Percentiles rank a stretch among this genome's conserved stretches.
phyloP scores from a whole-genome alignment of 2,888 invertebrate genomes.

The Molanna angustata region DNA sequence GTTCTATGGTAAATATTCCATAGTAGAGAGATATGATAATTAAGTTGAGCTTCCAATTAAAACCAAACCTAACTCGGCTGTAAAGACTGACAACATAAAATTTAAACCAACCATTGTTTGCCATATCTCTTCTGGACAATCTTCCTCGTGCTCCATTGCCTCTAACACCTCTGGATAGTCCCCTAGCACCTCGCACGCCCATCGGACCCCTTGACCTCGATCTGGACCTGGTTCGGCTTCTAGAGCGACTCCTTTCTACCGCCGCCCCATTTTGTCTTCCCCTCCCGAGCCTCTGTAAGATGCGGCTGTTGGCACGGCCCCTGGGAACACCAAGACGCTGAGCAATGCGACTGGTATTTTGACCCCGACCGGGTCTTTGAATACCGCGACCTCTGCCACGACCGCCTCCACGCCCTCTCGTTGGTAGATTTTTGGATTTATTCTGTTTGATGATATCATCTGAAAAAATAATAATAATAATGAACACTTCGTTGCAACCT shows the following conservation, averaged over 20 bases:
- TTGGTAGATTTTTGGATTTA: slow-evolving; percentile 9
- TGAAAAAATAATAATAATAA: slow-evolving; percentile 7
- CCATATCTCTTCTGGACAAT: slow-evolving; percentile 22
- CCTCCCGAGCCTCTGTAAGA: not conserved
- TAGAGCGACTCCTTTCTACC: slow-evolving; percentile 6
- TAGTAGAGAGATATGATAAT: too few relatives aligned
- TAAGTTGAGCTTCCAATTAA: too few relatives aligned
- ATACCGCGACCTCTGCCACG: not conserved
- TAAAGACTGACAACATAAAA: too few relatives aligned
- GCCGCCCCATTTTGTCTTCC: not conserved
- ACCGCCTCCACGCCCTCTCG: slow-evolving; percentile 15
- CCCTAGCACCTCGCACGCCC: not conserved
- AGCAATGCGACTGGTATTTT: not conserved
- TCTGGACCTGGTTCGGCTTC: slow-evolving; percentile 10
- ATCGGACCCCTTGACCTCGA: not conserved
- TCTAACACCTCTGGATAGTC: slow-evolving; percentile 13
- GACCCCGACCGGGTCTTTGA: slow-evolving; percentile 4
- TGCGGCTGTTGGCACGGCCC: too few relatives aligned
- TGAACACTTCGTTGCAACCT: not conserved
- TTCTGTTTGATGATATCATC: slow-evolving; percentile 27
- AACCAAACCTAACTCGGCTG: too few relatives aligned
- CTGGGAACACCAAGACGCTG: not conserved
- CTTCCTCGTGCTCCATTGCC: slow-evolving; percentile 16
- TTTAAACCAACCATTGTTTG: too few relatives aligned
- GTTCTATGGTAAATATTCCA: too few relatives aligned